These are phyloP conservation scores for Chrysomela aeneicollis DNA, from an alignment of 2,888 invertebrate species.

Conservation along the genomic window DNA sequence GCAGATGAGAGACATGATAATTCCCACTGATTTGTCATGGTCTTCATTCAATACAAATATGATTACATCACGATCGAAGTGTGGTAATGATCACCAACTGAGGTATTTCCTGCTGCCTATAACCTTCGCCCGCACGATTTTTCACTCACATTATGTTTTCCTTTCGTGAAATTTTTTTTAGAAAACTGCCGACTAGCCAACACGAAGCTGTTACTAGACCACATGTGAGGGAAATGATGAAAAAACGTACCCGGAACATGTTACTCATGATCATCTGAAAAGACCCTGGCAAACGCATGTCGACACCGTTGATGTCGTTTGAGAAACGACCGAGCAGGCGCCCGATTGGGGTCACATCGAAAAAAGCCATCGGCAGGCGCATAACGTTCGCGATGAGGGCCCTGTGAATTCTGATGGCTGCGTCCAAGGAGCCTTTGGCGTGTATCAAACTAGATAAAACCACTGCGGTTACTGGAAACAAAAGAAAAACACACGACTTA, in stretches of 20 bases:
- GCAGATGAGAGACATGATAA: too few species aligned
- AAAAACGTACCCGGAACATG: constrained; percentile 35
- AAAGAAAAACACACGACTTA: neutral
- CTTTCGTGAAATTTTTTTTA: too few species aligned
- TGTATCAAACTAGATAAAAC: constrained; percentile 64
- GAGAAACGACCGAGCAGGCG: constrained; percentile 78
- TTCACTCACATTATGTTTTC: too few species aligned
- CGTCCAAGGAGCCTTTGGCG: constrained; percentile 54
- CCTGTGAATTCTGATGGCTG: constrained; percentile 69
- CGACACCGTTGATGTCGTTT: constrained; percentile 77
- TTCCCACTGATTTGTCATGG: too few species aligned
- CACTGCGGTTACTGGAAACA: constrained; percentile 63
- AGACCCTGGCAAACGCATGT: constrained; percentile 64
- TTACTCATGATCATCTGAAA: constrained; percentile 30
- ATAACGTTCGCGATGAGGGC: constrained; percentile 69
- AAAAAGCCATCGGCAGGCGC: constrained; percentile 75
- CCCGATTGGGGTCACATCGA: constrained; percentile 80
- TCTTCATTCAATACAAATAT: neutral
- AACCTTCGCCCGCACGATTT: too few species aligned
- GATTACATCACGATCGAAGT: neutral
- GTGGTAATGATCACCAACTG: neutral
- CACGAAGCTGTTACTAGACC: too few species aligned
- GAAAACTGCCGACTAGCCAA: too few species aligned
- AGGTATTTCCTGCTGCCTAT: too few species aligned
- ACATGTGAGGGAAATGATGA: too few species aligned